Evolutionary conservation across 1,140 invertebrate genomes (phyloP).

Genomic region (Ectropis grisescens): DNA sequence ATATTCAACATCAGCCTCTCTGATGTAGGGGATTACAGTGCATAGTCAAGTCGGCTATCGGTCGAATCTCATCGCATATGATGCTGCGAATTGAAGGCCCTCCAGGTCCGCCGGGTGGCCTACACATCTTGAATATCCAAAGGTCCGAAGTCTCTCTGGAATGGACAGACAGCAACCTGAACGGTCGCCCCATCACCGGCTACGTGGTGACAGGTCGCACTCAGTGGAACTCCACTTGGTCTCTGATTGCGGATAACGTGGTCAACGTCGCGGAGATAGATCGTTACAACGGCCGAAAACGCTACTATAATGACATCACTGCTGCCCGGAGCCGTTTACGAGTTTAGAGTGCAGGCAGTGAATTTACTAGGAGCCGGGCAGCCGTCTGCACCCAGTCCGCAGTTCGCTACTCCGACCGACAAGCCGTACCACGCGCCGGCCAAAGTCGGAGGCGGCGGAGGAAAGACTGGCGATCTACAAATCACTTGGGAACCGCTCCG

Average conservation of each 20-base stretch:
- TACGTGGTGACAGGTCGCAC: conserved; percentile 88
- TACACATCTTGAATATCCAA: conserved; percentile 81
- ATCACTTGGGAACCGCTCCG: conserved; percentile 90
- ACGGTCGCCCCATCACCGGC: conserved; percentile 81
- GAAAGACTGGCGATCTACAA: conserved; percentile 94
- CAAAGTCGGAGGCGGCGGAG: conserved; percentile 93
- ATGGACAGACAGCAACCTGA: conserved; percentile 91
- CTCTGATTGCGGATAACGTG: conserved; percentile 75
- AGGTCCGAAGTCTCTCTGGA: conserved; percentile 83
- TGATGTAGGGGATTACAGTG: conserved; percentile 93
- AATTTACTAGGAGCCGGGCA: conserved; percentile 86
- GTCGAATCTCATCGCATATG: conserved; percentile 80
- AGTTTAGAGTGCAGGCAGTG: conserved; percentile 88
- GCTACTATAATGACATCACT: conserved; percentile 78
- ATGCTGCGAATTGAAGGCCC: conserved; percentile 84
- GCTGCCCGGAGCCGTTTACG: conserved; percentile 90
- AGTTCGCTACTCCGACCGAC: conserved; percentile 85
- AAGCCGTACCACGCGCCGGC: conserved; percentile 82
- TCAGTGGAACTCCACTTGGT: conserved; percentile 89
- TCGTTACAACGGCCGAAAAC: conserved; percentile 80
- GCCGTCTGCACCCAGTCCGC: conserved; percentile 82
- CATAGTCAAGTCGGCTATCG: conserved; percentile 89
- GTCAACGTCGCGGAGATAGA: conserved; percentile 74
- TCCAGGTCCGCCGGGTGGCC: conserved; percentile 85
- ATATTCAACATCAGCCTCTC: conserved; percentile 87